A percentile compares a stretch with the other conserved stretches of the same genome.
Conservation (phyloP, 2,888 invertebrate species). For the Hartigia nigra region DNA sequence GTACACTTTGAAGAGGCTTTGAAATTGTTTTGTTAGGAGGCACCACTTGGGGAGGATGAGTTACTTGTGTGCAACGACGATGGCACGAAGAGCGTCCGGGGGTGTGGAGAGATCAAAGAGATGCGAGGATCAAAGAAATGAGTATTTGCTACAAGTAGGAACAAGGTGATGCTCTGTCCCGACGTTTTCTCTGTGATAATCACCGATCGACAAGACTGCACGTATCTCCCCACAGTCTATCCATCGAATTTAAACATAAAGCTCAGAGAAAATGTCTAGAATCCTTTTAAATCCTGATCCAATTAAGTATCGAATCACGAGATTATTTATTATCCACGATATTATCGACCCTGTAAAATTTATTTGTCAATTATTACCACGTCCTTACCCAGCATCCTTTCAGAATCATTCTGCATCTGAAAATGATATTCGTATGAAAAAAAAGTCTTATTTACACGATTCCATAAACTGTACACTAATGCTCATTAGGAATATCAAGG, state of each 20-base stretch:
- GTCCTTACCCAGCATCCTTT: not conserved
- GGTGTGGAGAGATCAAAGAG: constrained; percentile 49
- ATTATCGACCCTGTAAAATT: not conserved
- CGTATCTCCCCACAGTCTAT: not conserved
- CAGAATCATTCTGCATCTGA: not conserved
- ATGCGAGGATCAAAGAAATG: constrained; percentile 46
- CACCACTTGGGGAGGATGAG: constrained; percentile 27
- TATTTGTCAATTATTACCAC: not conserved
- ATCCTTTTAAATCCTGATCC: not conserved
- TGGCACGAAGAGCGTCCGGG: constrained; percentile 34
- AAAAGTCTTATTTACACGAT: not conserved
- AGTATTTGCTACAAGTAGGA: constrained; percentile 48
- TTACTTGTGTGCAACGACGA: constrained; percentile 31
- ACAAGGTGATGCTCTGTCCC: constrained; percentile 12
- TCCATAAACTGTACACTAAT: not conserved
- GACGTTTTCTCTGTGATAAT: constrained; percentile 18
- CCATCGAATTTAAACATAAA: constrained; percentile 1
- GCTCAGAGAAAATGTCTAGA: not conserved
- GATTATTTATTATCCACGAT: not conserved
- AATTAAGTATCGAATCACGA: not conserved
- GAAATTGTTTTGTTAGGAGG: constrained; percentile 35
- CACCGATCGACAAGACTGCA: constrained; percentile 27
- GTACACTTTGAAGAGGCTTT: constrained; percentile 30
- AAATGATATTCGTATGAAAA: not conserved
- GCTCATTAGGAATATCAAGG: not conserved